These are phyloP conservation scores for Aplodontia rufa DNA, from an alignment of 2,113 vertebrate species.

Conservation along the genomic window DNA sequence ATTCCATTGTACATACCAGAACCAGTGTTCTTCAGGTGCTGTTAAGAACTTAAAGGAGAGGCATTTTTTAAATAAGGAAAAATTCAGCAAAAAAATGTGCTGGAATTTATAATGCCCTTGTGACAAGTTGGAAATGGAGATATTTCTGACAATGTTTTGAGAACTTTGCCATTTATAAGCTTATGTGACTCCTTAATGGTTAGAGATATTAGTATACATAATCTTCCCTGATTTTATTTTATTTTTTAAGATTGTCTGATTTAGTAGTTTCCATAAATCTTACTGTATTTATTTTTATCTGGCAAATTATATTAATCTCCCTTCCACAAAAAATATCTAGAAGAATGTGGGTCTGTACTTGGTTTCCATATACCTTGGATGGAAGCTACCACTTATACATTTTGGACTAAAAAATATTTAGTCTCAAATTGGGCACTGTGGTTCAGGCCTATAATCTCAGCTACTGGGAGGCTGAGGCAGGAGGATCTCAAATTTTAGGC, in stretches of 20 bases:
- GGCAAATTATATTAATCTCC: background rate
- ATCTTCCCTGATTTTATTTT: background rate
- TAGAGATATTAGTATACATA: background rate
- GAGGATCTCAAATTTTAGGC: too few species aligned
- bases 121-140: background rate
- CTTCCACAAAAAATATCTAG: conserved; percentile 12
- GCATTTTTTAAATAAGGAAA: conserved; percentile 7
- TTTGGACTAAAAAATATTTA: background rate
- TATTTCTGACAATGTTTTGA: background rate
- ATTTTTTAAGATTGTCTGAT: background rate
- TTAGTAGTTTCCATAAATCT: background rate
- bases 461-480: too few species aligned
- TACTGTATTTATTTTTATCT: conserved; percentile 9
- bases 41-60: background rate
- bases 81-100: background rate
- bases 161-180: background rate
- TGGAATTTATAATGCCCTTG: background rate
- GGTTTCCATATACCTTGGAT: background rate
- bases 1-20: background rate
- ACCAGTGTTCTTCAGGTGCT: background rate
- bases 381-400: background rate
- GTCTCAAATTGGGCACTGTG: background rate
- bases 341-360: background rate
- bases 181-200: background rate
- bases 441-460: too few species aligned